These are phyloP conservation scores for Sigmodon hispidus DNA, from an alignment of 2,113 vertebrate genomes.

Conservation along the genomic window DNA sequence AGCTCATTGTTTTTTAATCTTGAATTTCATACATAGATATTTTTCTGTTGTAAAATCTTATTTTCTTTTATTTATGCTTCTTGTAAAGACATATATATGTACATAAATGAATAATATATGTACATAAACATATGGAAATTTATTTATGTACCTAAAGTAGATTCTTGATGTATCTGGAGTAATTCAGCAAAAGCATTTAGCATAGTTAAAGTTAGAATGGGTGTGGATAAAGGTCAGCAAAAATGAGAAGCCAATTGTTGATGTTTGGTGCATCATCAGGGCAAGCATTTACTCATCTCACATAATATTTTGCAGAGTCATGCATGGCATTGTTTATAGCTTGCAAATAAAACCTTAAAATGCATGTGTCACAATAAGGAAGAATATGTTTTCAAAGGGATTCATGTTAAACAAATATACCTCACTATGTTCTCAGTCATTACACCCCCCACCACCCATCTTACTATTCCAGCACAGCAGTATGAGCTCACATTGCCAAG, in stretches of 20 bases:
- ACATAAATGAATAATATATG: too few relatives aligned
- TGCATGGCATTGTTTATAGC: not conserved
- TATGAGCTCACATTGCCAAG: slow-evolving; percentile 14
- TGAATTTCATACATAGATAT: not conserved
- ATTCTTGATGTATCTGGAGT: not conserved
- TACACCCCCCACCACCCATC: not conserved
- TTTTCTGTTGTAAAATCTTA: not conserved
- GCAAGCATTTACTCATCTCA: not conserved
- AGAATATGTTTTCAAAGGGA: not conserved
- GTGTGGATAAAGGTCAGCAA: not conserved
- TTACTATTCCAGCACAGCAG: not conserved
- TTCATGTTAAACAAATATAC: not conserved
- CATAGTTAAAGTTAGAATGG: not conserved
- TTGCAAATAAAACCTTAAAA: not conserved
- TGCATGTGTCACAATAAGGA: not conserved
- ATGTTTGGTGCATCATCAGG: not conserved
- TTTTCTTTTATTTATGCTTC: not conserved
- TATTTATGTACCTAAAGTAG: not conserved
- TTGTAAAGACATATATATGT: slow-evolving; percentile 13
- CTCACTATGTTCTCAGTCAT: not conserved
- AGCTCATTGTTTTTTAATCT: not conserved
- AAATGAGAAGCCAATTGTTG: fast-evolving
- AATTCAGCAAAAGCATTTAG: not conserved
- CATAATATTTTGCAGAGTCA: not conserved
- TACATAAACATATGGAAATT: not conserved